phyloP scores from a whole-genome alignment of 1,140 invertebrate species.

The Anastrepha obliqua region DNA sequence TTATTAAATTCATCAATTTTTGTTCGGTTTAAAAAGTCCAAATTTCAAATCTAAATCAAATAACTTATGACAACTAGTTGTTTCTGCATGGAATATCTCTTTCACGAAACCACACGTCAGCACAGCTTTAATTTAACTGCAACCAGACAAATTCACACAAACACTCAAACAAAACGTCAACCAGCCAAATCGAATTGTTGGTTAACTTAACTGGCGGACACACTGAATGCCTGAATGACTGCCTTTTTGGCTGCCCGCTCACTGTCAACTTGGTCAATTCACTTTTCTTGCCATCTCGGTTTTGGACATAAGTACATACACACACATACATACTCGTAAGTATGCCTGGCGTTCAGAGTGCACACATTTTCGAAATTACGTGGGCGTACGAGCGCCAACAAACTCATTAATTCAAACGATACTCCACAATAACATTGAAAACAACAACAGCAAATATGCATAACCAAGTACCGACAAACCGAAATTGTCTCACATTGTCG shows the following conservation, averaged over 20 bases:
- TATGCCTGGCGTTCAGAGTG: not conserved
- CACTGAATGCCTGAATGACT: not conserved
- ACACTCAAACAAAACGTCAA: constrained; percentile 10
- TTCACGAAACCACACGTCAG: not conserved
- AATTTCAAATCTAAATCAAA: too few relatives aligned
- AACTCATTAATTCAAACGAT: constrained; percentile 53
- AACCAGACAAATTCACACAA: not conserved
- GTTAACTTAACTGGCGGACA: constrained; percentile 6
- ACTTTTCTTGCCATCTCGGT: constrained; percentile 6
- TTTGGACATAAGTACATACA: not conserved
- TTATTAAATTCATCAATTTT: too few relatives aligned
- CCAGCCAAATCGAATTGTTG: constrained; percentile 27
- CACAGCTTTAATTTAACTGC: constrained; percentile 36
- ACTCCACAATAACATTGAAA: constrained; percentile 48
- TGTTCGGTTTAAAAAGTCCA: too few relatives aligned
- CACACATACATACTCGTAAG: too few relatives aligned
- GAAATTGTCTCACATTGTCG: constrained; percentile 27
- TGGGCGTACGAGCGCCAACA: constrained; percentile 35
- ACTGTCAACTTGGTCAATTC: not conserved
- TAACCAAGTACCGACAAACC: constrained; percentile 43
- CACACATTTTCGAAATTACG: constrained; percentile 39
- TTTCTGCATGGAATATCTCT: not conserved
- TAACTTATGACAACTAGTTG: too few relatives aligned
- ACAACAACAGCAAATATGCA: constrained; percentile 13
- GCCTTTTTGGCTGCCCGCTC: not conserved